Evolutionary conservation across 2,113 vertebrate species (phyloP).

Genomic region (Eleginops maclovinus): DNA sequence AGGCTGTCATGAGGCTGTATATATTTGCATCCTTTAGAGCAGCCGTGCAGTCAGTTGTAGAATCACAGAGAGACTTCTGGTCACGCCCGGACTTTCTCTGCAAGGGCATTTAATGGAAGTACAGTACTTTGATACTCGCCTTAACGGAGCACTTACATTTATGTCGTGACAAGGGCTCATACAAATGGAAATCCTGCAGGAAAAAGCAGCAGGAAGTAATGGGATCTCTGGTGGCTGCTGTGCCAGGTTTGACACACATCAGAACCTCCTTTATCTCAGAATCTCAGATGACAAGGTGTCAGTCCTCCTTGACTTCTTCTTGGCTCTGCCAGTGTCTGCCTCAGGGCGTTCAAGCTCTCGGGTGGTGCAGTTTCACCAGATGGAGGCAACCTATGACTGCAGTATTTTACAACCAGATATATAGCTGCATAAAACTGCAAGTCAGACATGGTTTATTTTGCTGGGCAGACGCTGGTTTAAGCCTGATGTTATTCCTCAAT

Average conservation of each 20-base stretch:
- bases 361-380: not conserved
- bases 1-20: not conserved
- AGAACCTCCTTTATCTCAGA: not conserved
- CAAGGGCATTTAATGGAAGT: not conserved
- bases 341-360: not conserved
- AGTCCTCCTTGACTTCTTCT: conserved; percentile 6
- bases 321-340: not conserved
- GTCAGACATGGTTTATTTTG: not conserved
- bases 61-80: conserved; percentile 3
- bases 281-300: not conserved
- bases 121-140: not conserved
- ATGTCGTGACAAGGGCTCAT: not conserved
- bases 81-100: not conserved
- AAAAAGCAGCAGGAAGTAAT: not conserved
- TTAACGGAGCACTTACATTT: not conserved
- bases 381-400: not conserved
- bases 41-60: not conserved
- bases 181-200: not conserved
- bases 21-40: not conserved
- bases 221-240: not conserved
- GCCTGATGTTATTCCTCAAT: not conserved
- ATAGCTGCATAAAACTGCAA: not conserved
- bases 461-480: not conserved
- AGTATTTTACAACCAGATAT: no score
- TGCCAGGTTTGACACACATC: not conserved